Evolutionary conservation across 2,797 vertebrate genomes (phyloP), one percentile per base, ranked within the genome.

Genomic region (Rhadinocentrus ornatus): DNA sequence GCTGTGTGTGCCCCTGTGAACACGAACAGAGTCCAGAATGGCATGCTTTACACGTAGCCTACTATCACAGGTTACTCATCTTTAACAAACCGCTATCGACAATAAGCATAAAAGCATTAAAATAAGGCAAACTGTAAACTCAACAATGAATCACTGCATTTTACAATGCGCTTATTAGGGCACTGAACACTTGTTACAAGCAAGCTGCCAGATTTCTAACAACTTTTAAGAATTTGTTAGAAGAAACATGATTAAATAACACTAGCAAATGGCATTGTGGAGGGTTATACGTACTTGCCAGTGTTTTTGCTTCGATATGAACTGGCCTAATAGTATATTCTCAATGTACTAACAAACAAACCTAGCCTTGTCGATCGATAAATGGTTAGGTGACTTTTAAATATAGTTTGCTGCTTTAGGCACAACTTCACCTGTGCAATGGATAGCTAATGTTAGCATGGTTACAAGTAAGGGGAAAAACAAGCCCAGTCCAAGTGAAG

Each of bases 401-500:
- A 37, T 10, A 69, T 3, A 0, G 18, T 7, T 24, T 32, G 67
- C 6, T 71, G 22, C 39, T 68, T 57, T 20, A 12, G 66, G 15
- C 18, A 41, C 8, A 71, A 71, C 59, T 48, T 69, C 44, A 62
- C 11, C 44, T 24, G 15, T 13, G 13, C 65, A 62, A 48, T 31
- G 29, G 57, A 59, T 32, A 73, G 83, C 83, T 86, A 83, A 50
- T 52, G 27, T 81, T 88, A 90, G 86, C 86, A 82, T 65, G 26
- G 13, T 1, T 22, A 46, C 50, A 66, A 20, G 20, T 50, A 32
- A 64, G 16, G 46, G 46, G 54, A 24, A 15, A 62, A 10, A 69
- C 2, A 68, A 48, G 48, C n/a, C 0, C 53, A 27, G 32, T 32
- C 4, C 2, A 62, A 77, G 27, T 41, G 60, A 16, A 71, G 24